phyloP scores from a whole-genome alignment of 1,140 invertebrate species.

The Temnothorax longispinosus region DNA sequence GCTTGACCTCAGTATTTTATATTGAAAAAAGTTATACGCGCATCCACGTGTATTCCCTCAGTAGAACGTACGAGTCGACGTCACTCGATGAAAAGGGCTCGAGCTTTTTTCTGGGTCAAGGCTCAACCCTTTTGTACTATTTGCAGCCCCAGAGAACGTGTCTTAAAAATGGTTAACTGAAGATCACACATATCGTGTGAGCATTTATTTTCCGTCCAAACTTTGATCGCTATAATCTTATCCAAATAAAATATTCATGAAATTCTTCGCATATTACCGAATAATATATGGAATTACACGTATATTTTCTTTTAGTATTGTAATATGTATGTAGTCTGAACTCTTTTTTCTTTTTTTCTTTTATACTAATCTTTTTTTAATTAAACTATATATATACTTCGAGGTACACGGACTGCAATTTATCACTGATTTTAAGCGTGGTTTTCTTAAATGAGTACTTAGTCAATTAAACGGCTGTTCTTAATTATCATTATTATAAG shows the following conservation, averaged over 20 bases:
- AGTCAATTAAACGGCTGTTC: background rate
- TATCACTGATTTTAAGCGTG: background rate
- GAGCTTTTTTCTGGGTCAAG: constrained; percentile 48
- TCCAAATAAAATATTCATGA: background rate
- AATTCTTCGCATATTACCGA: background rate
- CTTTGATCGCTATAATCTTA: background rate
- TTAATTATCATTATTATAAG: constrained; percentile 42
- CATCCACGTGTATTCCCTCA: constrained; percentile 27
- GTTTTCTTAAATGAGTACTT: constrained; percentile 21
- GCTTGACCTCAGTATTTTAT: constrained; percentile 8
- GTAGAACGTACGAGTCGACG: constrained; percentile 45
- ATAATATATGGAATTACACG: background rate
- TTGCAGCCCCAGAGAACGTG: background rate
- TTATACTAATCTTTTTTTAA: background rate
- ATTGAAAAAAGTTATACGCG: constrained; percentile 39
- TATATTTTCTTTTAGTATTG: background rate
- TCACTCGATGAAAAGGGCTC: constrained; percentile 49
- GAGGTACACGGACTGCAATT: background rate
- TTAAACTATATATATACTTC: background rate
- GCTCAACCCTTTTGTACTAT: constrained; percentile 33
- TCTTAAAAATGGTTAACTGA: constrained; percentile 47
- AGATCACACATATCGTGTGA: background rate
- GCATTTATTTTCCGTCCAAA: background rate
- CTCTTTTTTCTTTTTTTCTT: background rate
- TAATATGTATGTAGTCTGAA: background rate